Evolutionary conservation across 2,888 invertebrate species (phyloP).

Genomic region (Helleia helle): DNA sequence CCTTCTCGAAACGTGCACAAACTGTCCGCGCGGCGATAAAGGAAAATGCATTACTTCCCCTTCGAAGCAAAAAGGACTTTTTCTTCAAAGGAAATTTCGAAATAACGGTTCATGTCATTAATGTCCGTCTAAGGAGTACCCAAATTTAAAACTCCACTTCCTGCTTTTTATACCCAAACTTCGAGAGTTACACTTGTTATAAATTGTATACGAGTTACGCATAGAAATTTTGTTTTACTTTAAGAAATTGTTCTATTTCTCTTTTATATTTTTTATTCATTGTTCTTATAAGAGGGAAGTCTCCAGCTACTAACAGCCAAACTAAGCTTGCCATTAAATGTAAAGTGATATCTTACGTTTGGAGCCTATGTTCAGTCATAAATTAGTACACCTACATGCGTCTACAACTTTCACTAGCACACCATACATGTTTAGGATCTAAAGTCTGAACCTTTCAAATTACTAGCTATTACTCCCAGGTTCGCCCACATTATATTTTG

Average conservation of each 20-base stretch:
- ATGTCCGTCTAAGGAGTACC: constrained; percentile 47
- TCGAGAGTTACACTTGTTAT: constrained; percentile 11
- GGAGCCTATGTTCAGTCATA: too few species aligned
- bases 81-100: constrained; percentile 57
- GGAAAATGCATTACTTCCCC: constrained; percentile 71
- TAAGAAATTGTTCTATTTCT: background rate
- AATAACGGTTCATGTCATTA: constrained; percentile 61
- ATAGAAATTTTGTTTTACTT: constrained; percentile 1
- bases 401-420: too few species aligned
- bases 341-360: too few species aligned
- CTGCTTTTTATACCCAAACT: constrained; percentile 38
- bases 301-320: too few species aligned
- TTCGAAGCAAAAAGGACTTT: constrained; percentile 33
- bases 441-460: too few species aligned
- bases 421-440: too few species aligned
- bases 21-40: constrained; percentile 67
- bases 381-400: too few species aligned
- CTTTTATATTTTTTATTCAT: background rate
- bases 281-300: too few species aligned
- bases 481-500: too few species aligned
- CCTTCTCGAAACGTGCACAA: constrained; percentile 56
- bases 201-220: constrained; percentile 7
- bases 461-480: too few species aligned
- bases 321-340: too few species aligned
- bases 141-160: constrained; percentile 58